Evolutionary conservation across 2,113 vertebrate genomes (phyloP), one percentile per base, ranked within the genome.

Genomic region (Vulpes vulpes): DNA sequence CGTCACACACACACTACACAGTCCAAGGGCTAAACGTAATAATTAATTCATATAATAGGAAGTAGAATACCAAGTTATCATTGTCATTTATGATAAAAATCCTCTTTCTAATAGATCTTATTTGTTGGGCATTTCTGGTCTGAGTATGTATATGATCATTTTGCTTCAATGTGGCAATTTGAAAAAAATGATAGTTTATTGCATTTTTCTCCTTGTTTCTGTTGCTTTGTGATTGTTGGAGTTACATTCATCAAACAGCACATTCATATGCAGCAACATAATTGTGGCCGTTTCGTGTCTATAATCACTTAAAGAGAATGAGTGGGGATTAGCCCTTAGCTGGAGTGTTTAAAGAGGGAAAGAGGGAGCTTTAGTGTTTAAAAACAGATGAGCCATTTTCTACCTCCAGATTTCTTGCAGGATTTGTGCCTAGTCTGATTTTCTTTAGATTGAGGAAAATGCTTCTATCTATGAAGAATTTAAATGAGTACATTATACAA

Each of bases 161-260:
- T 94, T 83, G 76, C 81, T 94, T 95, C 96, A 89, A 25, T 89
- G 73, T 73, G 79, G 78, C 93, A 97, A 96, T 97, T 98, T 96
- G 11, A 55, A 82, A 85, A 78, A 98, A 97, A 95, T 96, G 97
- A 98, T 91, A 97, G 84, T 96, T 94, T 97, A 97, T 96, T 96
- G 1, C 9, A 32, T 96, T 97, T 97, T 38, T 85, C 93, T 87
- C 94, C 78, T 93, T 30, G 19, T 11, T 96, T 90, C 98, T 97
- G 59, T 82, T 97, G 2, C 30, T 96, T 95, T 53, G 96, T 69
- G 98, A 97, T 89, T 96, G 88, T 96, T 97, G 88, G 86, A 71
- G 94, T 94, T 94, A 93, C 38, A 95, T 88, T 98, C 97, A 98
- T 97, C 97, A 98, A 94, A 95, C 55, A 84, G 16, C 59, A 80